Conservation (phyloP, 2,113 vertebrate genomes). For the Amblyopsis rosae region DNA sequence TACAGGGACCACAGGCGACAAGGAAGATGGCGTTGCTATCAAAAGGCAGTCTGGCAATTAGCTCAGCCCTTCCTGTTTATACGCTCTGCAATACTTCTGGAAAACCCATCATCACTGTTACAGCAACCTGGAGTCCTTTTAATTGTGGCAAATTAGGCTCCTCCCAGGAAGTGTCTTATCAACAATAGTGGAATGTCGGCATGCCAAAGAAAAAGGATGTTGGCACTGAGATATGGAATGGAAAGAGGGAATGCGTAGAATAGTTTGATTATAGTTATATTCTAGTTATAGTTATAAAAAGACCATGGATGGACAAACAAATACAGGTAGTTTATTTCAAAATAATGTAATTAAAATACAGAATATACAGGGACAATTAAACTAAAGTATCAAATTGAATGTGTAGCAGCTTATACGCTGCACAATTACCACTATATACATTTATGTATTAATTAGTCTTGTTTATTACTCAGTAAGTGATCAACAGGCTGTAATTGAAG, state of each 20-base stretch:
- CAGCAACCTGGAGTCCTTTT: constrained; percentile 37
- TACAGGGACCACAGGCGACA: constrained; percentile 3
- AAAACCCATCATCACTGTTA: constrained; percentile 42
- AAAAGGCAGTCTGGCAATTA: constrained; percentile 42
- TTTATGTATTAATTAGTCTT: too few relatives aligned
- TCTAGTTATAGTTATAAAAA: not conserved
- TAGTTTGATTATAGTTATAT: not conserved
- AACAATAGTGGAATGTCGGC: constrained; percentile 41
- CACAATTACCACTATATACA: too few relatives aligned
- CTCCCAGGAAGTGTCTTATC: constrained; percentile 70
- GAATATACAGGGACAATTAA: too few relatives aligned
- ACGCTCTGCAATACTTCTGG: constrained; percentile 22
- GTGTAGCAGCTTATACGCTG: too few relatives aligned
- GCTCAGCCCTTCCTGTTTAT: constrained; percentile 78
- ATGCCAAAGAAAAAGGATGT: constrained; percentile 19
- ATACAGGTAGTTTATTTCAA: too few relatives aligned
- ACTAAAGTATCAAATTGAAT: too few relatives aligned
- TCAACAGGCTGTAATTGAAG: too few relatives aligned
- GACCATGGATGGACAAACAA: too few relatives aligned
- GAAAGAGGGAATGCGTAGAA: not conserved
- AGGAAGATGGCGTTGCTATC: constrained; percentile 23
- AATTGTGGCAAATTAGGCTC: constrained; percentile 68
- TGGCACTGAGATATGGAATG: not conserved
- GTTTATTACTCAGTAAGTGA: too few relatives aligned
- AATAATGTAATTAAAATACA: too few relatives aligned